Conservation (phyloP, 2,113 vertebrate genomes). For the Myiopsitta monachus region DNA sequence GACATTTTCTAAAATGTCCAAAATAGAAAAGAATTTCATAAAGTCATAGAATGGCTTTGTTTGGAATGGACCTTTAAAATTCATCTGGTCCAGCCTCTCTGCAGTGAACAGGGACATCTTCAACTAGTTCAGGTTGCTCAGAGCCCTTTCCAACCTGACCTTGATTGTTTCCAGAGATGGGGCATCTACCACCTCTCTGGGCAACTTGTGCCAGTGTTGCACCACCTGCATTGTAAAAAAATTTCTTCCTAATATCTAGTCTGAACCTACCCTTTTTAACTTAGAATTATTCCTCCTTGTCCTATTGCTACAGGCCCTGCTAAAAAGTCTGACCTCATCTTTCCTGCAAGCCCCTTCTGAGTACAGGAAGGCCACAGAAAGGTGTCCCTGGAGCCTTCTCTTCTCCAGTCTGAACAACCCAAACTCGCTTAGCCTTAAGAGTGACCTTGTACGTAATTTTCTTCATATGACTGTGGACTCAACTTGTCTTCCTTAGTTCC, state of each 20-base stretch:
- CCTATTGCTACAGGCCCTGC: not conserved
- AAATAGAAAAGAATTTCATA: not conserved
- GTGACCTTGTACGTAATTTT: not conserved
- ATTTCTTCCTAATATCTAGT: not conserved
- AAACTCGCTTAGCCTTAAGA: not conserved
- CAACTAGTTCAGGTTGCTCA: not conserved
- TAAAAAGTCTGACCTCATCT: not conserved
- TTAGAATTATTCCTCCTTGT: not conserved
- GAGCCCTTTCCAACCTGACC: not conserved
- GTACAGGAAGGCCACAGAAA: not conserved
- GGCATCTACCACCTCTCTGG: not conserved
- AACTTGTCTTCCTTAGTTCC: constrained; percentile 74
- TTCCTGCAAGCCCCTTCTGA: not conserved
- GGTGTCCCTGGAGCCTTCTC: not conserved
- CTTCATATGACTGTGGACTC: not conserved
- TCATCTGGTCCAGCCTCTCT: not conserved
- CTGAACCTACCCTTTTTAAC: not conserved
- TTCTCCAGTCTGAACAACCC: not conserved
- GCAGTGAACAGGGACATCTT: not conserved
- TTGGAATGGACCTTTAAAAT: not conserved
- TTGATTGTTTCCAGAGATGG: not conserved
- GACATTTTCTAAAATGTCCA: not conserved
- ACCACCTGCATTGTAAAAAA: not conserved
- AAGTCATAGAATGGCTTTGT: not conserved
- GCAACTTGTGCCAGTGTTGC: not conserved